Percentiles rank a stretch among this genome's conserved stretches.
Conservation (phyloP, 2,888 invertebrate genomes). For the Drosophila birchii region DNA sequence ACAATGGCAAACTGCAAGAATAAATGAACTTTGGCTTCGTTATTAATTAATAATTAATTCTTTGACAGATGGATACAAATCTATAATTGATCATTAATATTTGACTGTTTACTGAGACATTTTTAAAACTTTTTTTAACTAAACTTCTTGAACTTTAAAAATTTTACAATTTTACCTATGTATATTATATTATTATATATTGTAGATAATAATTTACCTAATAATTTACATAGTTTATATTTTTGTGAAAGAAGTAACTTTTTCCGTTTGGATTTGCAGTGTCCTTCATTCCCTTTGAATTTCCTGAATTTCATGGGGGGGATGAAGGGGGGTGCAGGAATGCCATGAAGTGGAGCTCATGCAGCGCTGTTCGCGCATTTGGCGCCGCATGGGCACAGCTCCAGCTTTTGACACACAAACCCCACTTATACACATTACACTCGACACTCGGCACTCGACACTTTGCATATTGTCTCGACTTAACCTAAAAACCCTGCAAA, state of each 20-base stretch:
- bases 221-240: not conserved
- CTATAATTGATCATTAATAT: no score
- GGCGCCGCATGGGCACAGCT: slow-evolving; percentile 13
- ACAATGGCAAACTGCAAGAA: not conserved
- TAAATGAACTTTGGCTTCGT: not conserved
- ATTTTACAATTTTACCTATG: no score
- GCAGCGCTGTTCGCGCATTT: slow-evolving; percentile 3
- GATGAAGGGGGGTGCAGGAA: not conserved
- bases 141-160: not conserved
- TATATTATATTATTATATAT: not conserved
- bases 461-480: slow-evolving; percentile 48
- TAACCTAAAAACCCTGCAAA: slow-evolving; percentile 41
- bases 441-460: slow-evolving; percentile 39
- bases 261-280: not conserved
- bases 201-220: not conserved
- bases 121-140: not conserved
- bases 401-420: slow-evolving; percentile 59
- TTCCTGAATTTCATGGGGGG: no score
- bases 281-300: no score
- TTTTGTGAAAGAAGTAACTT: not conserved
- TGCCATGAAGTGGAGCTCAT: not conserved
- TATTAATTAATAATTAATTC: no score
- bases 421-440: slow-evolving; percentile 42
- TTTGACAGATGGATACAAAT: no score
- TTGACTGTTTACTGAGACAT: no score